Evolutionary conservation across 1,140 invertebrate species (phyloP).

Genomic region (Ostrea denselamellosa): DNA sequence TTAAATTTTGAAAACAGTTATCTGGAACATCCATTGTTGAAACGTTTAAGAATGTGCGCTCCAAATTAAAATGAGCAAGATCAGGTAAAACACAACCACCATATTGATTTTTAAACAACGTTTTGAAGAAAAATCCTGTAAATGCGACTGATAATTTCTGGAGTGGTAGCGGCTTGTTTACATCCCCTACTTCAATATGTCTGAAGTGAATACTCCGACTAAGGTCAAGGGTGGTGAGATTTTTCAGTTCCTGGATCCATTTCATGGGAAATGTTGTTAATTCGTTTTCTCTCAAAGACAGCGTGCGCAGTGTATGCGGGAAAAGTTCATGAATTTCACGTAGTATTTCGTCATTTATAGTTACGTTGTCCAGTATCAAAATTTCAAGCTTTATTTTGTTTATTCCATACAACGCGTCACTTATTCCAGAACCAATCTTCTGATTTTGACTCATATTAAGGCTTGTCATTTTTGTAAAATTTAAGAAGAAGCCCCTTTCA

Average conservation of each 20-base stretch:
- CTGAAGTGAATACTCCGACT: not conserved
- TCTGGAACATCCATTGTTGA: not conserved
- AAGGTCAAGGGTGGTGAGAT: not conserved
- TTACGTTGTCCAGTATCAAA: not conserved
- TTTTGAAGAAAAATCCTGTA: conserved; percentile 1
- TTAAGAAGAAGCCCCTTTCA: not conserved
- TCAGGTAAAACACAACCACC: not conserved
- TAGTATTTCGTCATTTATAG: not conserved
- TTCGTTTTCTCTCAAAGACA: not conserved
- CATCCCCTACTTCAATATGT: not conserved
- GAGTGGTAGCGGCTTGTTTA: not conserved
- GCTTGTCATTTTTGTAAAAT: not conserved
- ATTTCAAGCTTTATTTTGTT: not conserved
- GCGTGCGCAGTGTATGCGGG: not conserved
- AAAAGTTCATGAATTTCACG: not conserved
- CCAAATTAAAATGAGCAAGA: not conserved
- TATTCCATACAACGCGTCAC: not conserved
- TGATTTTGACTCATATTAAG: not conserved
- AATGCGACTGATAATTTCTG: not conserved
- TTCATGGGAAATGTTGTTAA: not conserved
- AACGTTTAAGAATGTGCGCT: not conserved
- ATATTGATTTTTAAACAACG: not conserved
- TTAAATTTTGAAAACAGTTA: not conserved
- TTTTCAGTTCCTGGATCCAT: not conserved
- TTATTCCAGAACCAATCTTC: not conserved